Evolutionary conservation across 2,797 vertebrate genomes (phyloP).

Genomic region (Phrynocephalus forsythii): DNA sequence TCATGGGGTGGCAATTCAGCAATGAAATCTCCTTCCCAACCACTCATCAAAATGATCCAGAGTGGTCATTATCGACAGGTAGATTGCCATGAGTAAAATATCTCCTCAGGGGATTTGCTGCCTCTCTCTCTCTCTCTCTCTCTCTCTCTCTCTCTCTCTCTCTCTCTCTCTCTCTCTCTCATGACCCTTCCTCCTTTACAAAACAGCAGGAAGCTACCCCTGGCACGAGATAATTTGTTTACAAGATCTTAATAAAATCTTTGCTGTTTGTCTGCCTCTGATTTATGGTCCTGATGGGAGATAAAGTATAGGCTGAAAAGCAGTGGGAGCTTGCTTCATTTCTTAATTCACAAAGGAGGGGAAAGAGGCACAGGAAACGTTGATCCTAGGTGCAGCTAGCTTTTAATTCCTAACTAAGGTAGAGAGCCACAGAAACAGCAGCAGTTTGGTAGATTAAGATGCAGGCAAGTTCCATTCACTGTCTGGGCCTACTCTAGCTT

Average conservation of each 20-base stretch:
- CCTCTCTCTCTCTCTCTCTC: neutral
- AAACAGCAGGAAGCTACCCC: neutral
- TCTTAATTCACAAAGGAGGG: neutral
- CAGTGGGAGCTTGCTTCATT: neutral
- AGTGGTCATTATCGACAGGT: neutral
- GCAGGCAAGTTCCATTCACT: no score
- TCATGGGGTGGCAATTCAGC: neutral
- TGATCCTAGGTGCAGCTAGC: neutral
- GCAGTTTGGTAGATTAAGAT: no score
- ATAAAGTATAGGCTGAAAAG: neutral
- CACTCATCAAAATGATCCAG: neutral
- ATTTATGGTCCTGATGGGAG: constrained; percentile 30
- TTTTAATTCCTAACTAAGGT: no score
- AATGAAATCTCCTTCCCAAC: neutral
- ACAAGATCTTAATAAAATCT: constrained; percentile 42
- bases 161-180: no score
- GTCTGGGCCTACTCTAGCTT: no score
- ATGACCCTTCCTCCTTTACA: constrained; percentile 6
- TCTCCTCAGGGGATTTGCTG: neutral
- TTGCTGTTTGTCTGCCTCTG: constrained; percentile 9
- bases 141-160: neutral
- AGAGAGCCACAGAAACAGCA: no score
- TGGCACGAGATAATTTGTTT: constrained; percentile 11
- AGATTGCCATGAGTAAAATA: neutral
- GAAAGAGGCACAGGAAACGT: neutral